Evolutionary conservation across 2,888 invertebrate genomes (phyloP).

Genomic region (Smittia aterrima): DNA sequence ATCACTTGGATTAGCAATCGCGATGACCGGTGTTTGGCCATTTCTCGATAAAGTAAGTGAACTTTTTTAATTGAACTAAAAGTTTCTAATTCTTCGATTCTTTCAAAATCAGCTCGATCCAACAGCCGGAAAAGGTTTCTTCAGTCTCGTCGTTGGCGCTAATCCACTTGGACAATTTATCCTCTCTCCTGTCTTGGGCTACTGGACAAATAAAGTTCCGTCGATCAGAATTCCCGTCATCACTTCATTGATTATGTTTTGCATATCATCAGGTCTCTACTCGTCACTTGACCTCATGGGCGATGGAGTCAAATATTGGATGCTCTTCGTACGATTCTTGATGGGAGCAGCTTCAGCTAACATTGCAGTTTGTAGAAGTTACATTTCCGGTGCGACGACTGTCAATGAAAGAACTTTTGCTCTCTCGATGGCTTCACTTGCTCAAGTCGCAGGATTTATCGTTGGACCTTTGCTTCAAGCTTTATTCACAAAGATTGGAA

Average conservation of each 20-base stretch:
- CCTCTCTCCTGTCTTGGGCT: conserved; percentile 18
- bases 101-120: conserved; percentile 53
- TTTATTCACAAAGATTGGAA: conserved; percentile 2
- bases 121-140: conserved; percentile 1
- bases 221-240: conserved; percentile 29
- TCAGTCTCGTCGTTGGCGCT: conserved; percentile 18
- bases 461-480: conserved; percentile 25
- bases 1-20: conserved; percentile 65
- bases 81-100: not conserved
- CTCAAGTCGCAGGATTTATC: conserved; percentile 34
- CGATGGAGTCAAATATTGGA: conserved; percentile 36
- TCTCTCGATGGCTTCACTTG: conserved; percentile 28
- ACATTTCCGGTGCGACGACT: conserved; percentile 33
- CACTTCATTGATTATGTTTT: conserved; percentile 10
- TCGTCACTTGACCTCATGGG: conserved; percentile 24
- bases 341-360: conserved; percentile 32
- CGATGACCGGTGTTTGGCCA: conserved; percentile 38
- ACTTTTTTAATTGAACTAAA: not conserved
- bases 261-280: conserved; percentile 20
- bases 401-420: conserved; percentile 30
- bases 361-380: conserved; percentile 34
- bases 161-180: conserved; percentile 38
- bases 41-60: conserved; percentile 51
- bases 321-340: conserved; percentile 22
- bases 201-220: conserved; percentile 21